phyloP scores from a whole-genome alignment of 2,888 invertebrate genomes.

The Plagodis pulveraria region DNA sequence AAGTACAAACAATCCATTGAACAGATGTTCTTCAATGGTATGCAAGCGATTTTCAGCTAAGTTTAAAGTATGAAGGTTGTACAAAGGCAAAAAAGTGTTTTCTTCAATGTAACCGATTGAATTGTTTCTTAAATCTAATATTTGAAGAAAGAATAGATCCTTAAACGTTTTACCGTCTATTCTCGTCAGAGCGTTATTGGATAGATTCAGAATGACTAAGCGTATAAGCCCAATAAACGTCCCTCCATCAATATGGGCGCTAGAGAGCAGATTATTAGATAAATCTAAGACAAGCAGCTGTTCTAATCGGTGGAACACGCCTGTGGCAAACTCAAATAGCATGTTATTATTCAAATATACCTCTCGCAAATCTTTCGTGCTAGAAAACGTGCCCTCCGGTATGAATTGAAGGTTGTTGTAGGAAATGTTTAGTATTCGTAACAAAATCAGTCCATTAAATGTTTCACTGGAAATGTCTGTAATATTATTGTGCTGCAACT shows the following conservation, averaged over 20 bases:
- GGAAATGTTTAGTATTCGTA: slow-evolving; percentile 93
- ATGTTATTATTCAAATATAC: slow-evolving; percentile 95
- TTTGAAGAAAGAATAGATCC: slow-evolving; percentile 94
- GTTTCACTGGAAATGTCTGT: slow-evolving; percentile 91
- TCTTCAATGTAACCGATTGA: slow-evolving; percentile 94
- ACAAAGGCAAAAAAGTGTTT: slow-evolving; percentile 93
- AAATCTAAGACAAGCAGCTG: slow-evolving; percentile 94
- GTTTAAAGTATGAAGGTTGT: slow-evolving; percentile 95
- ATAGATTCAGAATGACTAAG: slow-evolving; percentile 93
- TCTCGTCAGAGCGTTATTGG: slow-evolving; percentile 93
- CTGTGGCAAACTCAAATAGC: slow-evolving; percentile 92
- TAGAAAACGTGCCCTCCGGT: slow-evolving; percentile 93
- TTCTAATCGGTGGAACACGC: slow-evolving; percentile 93
- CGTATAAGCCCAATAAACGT: slow-evolving; percentile 94
- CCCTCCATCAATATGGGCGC: slow-evolving; percentile 93
- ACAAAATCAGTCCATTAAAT: slow-evolving; percentile 90
- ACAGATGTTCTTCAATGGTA: slow-evolving; percentile 91
- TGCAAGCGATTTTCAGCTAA: slow-evolving; percentile 94
- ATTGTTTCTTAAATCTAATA: slow-evolving; percentile 94
- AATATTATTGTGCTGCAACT: slow-evolving; percentile 93
- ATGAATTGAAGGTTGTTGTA: slow-evolving; percentile 92
- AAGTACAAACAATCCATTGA: slow-evolving; percentile 93
- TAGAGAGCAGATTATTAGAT: slow-evolving; percentile 93
- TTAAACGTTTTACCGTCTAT: slow-evolving; percentile 94
- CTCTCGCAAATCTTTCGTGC: slow-evolving; percentile 92